Evolutionary conservation across 2,888 invertebrate species (phyloP).

Genomic region (Eupeodes latifasciatus): DNA sequence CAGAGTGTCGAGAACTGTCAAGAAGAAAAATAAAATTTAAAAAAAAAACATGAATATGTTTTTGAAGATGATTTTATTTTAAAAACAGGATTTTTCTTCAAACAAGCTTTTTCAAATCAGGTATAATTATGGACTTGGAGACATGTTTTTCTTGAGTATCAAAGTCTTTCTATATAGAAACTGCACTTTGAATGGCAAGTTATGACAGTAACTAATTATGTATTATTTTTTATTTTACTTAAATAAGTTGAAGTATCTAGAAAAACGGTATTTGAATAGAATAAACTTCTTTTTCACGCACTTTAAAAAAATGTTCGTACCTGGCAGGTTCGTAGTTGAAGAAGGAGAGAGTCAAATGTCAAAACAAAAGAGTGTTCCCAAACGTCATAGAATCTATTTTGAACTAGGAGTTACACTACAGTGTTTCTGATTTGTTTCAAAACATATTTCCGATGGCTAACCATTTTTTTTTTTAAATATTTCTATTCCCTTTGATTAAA

Average conservation of each 20-base stretch:
- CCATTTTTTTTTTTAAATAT: too few species aligned
- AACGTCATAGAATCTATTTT: too few species aligned
- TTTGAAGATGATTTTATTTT: neutral
- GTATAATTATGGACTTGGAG: neutral
- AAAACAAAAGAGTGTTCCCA: too few species aligned
- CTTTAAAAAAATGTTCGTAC: neutral
- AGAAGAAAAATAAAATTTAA: neutral
- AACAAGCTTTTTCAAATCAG: neutral
- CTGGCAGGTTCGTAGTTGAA: neutral
- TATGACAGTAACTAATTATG: constrained; percentile 67
- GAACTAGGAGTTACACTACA: too few species aligned
- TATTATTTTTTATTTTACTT: neutral
- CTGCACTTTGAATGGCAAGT: constrained; percentile 45
- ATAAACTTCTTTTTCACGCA: constrained; percentile 17
- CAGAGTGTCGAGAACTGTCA: neutral
- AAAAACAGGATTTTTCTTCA: constrained; percentile 16
- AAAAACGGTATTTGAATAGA: neutral
- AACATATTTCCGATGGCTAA: too few species aligned
- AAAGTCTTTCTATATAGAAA: neutral
- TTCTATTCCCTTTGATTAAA: too few species aligned
- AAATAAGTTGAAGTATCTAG: neutral
- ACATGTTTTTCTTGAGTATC: constrained; percentile 21
- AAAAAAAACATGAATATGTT: neutral
- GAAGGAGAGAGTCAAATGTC: too few species aligned
- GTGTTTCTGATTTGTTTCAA: too few species aligned